Evolutionary conservation across 2,888 invertebrate species (phyloP), one percentile per base, ranked within the genome.

Genomic region (Tetheella fluctuosa): DNA sequence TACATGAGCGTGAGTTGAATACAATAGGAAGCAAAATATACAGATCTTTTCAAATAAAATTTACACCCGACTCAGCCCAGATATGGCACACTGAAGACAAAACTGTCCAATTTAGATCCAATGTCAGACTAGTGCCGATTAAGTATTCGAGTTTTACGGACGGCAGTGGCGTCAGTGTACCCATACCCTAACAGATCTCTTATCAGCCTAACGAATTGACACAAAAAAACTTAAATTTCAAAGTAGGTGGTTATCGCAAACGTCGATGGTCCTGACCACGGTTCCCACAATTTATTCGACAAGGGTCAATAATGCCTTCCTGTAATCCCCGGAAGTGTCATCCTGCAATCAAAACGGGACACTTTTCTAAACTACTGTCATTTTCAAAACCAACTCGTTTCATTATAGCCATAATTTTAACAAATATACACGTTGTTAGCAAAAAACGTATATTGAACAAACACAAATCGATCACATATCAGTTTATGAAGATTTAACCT

Each of bases 241-340:
- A 86, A 80, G 79, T 80, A 86, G 85, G 81, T 85, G 85, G 83
- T 72, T 75, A 76, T 80, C 68, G 73, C 65, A 69, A 75, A 48
- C 48, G 48, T 78, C 80, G 83, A 67, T 76, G 83, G 70, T 73
- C 70, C 77, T 80, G 80, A 79, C 71, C 80, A 70, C 76, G 80
- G 69, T 71, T 74, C 69, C 64, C 65, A 64, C 67, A 73, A 83
- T 80, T 82, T 95, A 95, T 86, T 95, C 96, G 91, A 97, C 95
- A 89, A 98, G 94, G 81, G 97, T 96, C 91, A 98, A 95, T 85
- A 98, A 95, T 83, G 97, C 95, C 94, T 96, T 96, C 94, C 96
- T 97, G 95, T 98, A 98, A 94, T 98, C 97, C 80, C 98, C 98
- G 83, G 97, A 97, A 72, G 97, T 97, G 94, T 98, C 98, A 83